These are phyloP conservation scores for Hypsopygia costalis DNA, from an alignment of 2,888 invertebrate genomes.

Conservation along the genomic window DNA sequence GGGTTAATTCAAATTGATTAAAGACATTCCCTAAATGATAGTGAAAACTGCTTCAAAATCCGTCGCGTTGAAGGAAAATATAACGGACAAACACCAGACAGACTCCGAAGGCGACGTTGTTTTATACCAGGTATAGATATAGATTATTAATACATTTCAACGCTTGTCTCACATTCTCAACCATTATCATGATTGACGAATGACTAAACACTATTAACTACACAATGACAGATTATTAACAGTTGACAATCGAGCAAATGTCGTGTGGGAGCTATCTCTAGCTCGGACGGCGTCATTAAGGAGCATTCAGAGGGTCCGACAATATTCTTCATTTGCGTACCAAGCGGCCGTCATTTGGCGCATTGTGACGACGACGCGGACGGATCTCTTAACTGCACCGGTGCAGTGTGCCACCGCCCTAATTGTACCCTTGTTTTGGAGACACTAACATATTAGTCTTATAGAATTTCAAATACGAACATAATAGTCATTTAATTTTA, in stretches of 20 bases:
- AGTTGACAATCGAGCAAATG: conserved; percentile 65
- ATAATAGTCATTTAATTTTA: neutral
- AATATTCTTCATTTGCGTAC: conserved; percentile 80
- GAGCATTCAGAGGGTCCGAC: conserved; percentile 74
- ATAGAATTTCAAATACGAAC: neutral
- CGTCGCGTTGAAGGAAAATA: too few species aligned
- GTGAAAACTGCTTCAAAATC: too few species aligned
- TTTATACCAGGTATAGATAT: too few species aligned
- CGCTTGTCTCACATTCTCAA: too few species aligned
- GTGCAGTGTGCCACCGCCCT: conserved; percentile 62
- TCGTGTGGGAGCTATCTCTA: conserved; percentile 58
- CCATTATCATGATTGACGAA: too few species aligned
- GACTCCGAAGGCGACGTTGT: too few species aligned
- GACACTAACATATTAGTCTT: conserved; percentile 2
- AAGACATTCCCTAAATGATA: too few species aligned
- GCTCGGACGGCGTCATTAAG: conserved; percentile 62
- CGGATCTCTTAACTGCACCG: conserved; percentile 56
- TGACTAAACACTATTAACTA: conserved; percentile 5
- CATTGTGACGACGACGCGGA: conserved; percentile 54
- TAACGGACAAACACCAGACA: too few species aligned
- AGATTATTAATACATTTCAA: too few species aligned
- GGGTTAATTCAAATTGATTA: too few species aligned
- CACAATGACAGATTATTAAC: conserved; percentile 66
- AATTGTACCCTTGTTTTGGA: conserved; percentile 73
- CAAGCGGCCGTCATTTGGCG: conserved; percentile 71